Conservation (phyloP, 2,113 vertebrate genomes). For the Theropithecus gelada region DNA sequence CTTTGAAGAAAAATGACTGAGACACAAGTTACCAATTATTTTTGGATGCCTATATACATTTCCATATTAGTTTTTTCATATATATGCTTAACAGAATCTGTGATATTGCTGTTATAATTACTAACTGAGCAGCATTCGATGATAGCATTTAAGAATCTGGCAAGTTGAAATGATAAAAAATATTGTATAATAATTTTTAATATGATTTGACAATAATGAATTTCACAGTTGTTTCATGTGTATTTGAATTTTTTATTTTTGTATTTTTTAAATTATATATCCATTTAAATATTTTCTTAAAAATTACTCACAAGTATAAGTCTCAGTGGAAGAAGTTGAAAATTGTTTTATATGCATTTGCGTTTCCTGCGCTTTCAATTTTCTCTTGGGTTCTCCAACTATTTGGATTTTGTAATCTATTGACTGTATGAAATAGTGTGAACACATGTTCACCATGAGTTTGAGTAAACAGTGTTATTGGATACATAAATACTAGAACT, state of each 20-base stretch:
- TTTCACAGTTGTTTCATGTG: background rate
- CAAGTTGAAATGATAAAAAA: background rate
- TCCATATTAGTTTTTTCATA: background rate
- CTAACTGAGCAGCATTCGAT: background rate
- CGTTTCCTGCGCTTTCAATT: background rate
- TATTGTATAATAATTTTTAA: background rate
- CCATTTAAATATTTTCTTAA: background rate
- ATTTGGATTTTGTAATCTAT: background rate
- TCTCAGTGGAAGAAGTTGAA: background rate
- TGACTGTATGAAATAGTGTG: background rate
- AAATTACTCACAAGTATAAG: background rate
- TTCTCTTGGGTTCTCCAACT: background rate
- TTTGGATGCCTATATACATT: background rate
- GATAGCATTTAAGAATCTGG: background rate
- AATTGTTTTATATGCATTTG: background rate
- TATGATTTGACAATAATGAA: background rate
- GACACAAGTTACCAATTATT: background rate
- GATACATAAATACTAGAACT: background rate
- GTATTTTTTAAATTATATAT: background rate
- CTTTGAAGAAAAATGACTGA: background rate
- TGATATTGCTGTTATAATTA: background rate
- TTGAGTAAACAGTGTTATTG: background rate
- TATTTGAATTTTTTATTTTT: background rate
- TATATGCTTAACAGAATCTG: background rate
- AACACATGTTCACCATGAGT: background rate